Base-by-base conservation (phyloP, 2,113 vertebrate genomes). In the Larimichthys polyactis region DNA sequence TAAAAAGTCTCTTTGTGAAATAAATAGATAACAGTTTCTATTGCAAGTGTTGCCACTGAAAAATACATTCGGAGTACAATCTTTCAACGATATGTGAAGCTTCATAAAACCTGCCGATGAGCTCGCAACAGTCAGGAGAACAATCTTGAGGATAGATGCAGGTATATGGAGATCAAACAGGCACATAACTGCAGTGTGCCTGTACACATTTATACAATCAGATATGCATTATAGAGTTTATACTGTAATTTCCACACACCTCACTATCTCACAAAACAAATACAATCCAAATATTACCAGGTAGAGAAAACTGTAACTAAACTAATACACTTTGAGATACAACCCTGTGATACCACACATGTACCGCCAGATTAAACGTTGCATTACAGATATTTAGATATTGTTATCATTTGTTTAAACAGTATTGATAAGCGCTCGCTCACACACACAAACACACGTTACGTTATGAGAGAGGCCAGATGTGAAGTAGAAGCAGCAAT, bases 41-140 rank as follows among this genome's bases (percentile, higher is more conserved):
- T 78, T 82, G 81, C 49, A 75, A 57, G 55, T 54, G 69, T 52
- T 49, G 70, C 58, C 71, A 67, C 62, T 75, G 48, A 79, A 82
- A 81, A 90, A 62, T 89, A 90, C 85, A 91, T 89, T 90, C 76
- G 20, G 66, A 71, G 4, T 71, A 72, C 81, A 85, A 65, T 88
- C 79, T 59, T 40, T 32, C 22, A 36, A 15, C 36, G 19, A 70
- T 36, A 20, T 0, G 36, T 46, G 68, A 57, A 71, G 52, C 15
- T n/a, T 62, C 72, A 40, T 22, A 32, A 66, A 82, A 65, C 65
- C 79, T 72, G 82, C 75, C 12, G 58, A 46, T 16, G 75, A 52
- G 46, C 68, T 60, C 11, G 44, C 81, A 29, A 16, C 79, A 49
- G 29, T 51, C 75, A 27, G 66, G 52, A 70, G 78, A 27, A 59